Base-by-base conservation (phyloP, 2,113 vertebrate genomes). In the Perccottus glenii region DNA sequence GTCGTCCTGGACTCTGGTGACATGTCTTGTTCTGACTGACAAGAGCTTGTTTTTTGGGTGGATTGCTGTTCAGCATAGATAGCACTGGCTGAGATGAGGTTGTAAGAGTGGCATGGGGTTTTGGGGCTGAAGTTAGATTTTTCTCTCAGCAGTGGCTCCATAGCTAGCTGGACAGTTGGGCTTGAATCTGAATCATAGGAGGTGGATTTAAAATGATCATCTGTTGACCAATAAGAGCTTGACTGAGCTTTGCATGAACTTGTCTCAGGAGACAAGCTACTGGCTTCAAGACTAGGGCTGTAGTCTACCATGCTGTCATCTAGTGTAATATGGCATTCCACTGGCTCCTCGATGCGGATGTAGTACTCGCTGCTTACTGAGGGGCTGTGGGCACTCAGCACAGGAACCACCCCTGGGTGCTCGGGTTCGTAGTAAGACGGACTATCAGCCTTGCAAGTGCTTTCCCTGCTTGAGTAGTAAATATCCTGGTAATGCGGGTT, bases 311-410 rank as follows among this genome's bases (percentile, higher is more conserved):
- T 57, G 0, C 89, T 88, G 2, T 96, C 95, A 65, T 97, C 94
- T 9, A 95, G 80, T 9, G 92, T 76, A 73, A 94, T 93, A 4
- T 94, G 94, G 3, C 91, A 91, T 63, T 92, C 92, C 8, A 92
- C 82, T 0, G 94, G 93, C 27, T 97, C 98, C 83, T 99, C 97
- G 38, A 99, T 95, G 69, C 96, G 96, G 76, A 99, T 98, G 85
- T 98, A 99, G 75, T 98, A 99, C 83, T 99, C 96, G 0, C 96
- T 97, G 72, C 94, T 86, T n/a, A 99, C 91, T 0, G 96, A 98
- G 3, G 98, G 98, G 82, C 98, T 99, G 88, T 94, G 95, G 6
- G 97, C 95, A 0, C 95, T 98, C 80, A 98, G 89, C 64, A 99
- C 96, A 0, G 96, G 97, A 60, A 98, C 95, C 77, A 98, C 93